A percentile compares a stretch with the other conserved stretches of the same genome.
phyloP scores from a whole-genome alignment of 2,113 vertebrate genomes.

The Hipposideros armiger region DNA sequence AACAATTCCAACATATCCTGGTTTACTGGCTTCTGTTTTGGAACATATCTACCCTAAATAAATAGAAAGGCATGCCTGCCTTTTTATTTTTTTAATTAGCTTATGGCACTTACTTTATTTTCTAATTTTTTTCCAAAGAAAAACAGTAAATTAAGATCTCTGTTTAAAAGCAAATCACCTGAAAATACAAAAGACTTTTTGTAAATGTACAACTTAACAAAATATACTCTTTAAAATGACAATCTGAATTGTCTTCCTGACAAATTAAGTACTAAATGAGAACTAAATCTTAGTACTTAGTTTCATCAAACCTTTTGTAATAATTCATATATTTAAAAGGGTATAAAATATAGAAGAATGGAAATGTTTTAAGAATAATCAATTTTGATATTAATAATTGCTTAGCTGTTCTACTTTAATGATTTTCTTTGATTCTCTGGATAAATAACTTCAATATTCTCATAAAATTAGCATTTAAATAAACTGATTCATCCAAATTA shows the following conservation, averaged over 20 bases:
- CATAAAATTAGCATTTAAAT: slow-evolving; percentile 61
- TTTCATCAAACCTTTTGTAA: slow-evolving; percentile 34
- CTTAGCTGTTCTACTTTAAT: slow-evolving; percentile 25
- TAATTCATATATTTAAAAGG: slow-evolving; percentile 29
- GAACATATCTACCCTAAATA: not conserved
- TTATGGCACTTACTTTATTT: not conserved
- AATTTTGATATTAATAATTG: slow-evolving; percentile 45
- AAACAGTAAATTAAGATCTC: not conserved
- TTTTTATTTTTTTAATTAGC: slow-evolving; percentile 52
- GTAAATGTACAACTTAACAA: slow-evolving; percentile 45
- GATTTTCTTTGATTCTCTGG: slow-evolving; percentile 32
- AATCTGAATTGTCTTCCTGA: slow-evolving; percentile 2
- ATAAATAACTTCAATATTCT: slow-evolving; percentile 46
- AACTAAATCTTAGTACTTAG: slow-evolving; percentile 33
- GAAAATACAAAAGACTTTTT: not conserved
- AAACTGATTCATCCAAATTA: slow-evolving; percentile 59
- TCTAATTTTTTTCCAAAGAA: not conserved
- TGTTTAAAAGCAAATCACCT: not conserved
- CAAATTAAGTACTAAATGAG: not conserved
- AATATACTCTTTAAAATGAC: slow-evolving; percentile 29
- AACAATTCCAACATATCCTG: not conserved
- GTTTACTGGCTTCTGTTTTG: slow-evolving; percentile 23
- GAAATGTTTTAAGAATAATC: slow-evolving; percentile 35
- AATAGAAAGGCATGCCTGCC: not conserved
- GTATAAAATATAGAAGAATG: not conserved